phyloP scores from a whole-genome alignment of 2,797 vertebrate species.

The Gallirallus australis region DNA sequence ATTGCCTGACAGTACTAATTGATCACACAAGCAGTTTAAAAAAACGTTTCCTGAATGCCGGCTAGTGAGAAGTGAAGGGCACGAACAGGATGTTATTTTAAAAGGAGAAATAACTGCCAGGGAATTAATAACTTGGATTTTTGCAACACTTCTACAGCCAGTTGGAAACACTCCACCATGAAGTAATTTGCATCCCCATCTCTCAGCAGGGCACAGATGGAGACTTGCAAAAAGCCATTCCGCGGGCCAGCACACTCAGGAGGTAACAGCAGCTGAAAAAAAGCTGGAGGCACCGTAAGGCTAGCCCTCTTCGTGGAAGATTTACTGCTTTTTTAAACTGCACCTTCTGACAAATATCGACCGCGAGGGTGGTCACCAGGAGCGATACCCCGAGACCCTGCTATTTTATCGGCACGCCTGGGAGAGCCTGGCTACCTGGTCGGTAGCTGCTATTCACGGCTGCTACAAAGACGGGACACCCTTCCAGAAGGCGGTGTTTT shows the following conservation, averaged over 20 bases:
- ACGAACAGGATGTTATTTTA: conserved; percentile 61
- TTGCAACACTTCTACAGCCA: conserved; percentile 40
- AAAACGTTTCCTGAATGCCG: conserved; percentile 28
- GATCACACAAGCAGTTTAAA: not conserved
- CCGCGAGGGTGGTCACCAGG: not conserved
- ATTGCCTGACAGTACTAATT: not conserved
- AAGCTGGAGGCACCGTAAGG: not conserved
- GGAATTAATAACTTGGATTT: conserved; percentile 62
- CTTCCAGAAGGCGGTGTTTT: not conserved
- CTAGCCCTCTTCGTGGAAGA: not conserved
- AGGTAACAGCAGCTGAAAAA: not conserved
- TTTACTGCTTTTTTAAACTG: not conserved
- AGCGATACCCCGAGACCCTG: not conserved
- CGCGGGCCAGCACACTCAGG: conserved; percentile 37
- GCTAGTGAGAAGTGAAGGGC: conserved; percentile 40
- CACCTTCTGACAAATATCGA: not conserved
- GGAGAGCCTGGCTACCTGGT: not conserved
- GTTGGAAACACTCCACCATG: conserved; percentile 26
- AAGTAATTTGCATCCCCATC: conserved; percentile 31
- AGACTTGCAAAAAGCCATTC: conserved; percentile 12
- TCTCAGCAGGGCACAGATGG: conserved; percentile 45
- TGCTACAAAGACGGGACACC: not conserved
- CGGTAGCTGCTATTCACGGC: not conserved
- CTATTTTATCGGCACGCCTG: not conserved
- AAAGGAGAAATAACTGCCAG: conserved; percentile 57